Base-by-base conservation (phyloP, 2,888 invertebrate species). In the Polyploca ridens region DNA sequence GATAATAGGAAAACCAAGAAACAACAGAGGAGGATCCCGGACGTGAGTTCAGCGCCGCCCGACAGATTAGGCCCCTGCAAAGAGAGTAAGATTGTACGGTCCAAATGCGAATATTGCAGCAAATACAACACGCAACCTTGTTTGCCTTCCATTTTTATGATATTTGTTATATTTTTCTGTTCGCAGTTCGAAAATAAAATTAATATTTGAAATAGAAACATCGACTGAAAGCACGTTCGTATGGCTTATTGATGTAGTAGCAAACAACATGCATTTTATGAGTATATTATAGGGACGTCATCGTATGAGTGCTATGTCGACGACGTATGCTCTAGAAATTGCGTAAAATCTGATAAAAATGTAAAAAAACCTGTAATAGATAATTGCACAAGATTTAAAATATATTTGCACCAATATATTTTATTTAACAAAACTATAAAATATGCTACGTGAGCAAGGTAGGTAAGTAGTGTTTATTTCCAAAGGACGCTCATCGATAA, bases 111-210 rank as follows among this genome's bases (percentile, higher is more conserved):
- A 76, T 73, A 88, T 86, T 86, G 85, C 72, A 68, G 88, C 90
- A 93, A 93, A 93, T 92, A 93, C 84, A 76, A 78, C 81, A 76
- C 78, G 79, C 82, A 74, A 77, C 74, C 76, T 84, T 93, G 90
- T 93, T 93, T 93, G 86, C 86, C 73, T 86, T 88, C 85, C 87
- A 90, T 91, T 92, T 93, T 93, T 93, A 89, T 91, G 78, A 87
- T 89, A 89, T 90, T 89, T 87, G 83, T 82, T 77, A 77, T 78
- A 79, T 83, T 79, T 82, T 70, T 41, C 68, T 73, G 67, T 74
- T 75, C 77, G 76, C 67, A 69, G 77, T 74, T 79, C 74, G 70
- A 73, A 84, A 88, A 86, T 86, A 87, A 85, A 86, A 87, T 84
- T 83, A 78, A 79, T 87, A 78, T 86, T 88, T 83, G 84, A 81